Percentiles rank a stretch among this genome's conserved stretches.
phyloP scores from a whole-genome alignment of 2,113 vertebrate genomes.

The Callipepla squamata region DNA sequence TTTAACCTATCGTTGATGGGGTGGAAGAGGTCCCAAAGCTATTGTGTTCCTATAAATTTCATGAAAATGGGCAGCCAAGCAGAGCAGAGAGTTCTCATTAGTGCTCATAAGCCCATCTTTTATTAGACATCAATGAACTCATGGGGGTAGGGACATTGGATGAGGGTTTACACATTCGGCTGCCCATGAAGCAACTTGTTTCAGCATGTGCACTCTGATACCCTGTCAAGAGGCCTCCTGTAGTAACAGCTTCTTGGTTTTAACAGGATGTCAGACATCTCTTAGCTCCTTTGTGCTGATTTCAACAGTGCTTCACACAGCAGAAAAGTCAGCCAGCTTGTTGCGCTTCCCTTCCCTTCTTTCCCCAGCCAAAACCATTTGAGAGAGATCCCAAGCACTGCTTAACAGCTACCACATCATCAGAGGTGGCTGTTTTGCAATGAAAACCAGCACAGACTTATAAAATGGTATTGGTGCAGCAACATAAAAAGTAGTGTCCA shows the following conservation, averaged over 20 bases:
- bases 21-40: slow-evolving; percentile 44
- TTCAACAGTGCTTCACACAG: slow-evolving; percentile 31
- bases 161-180: slow-evolving; percentile 22
- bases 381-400: background rate
- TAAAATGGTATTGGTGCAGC: background rate
- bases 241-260: slow-evolving; percentile 56
- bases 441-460: background rate
- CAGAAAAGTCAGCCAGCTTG: slow-evolving; percentile 40
- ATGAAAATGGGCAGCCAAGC: slow-evolving; percentile 43
- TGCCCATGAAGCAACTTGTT: slow-evolving; percentile 68
- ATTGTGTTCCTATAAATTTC: slow-evolving; percentile 27
- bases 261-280: slow-evolving; percentile 59
- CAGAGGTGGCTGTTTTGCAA: slow-evolving; percentile 4
- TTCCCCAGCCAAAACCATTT: background rate
- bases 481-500: background rate
- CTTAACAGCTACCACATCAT: background rate
- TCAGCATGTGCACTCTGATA: slow-evolving; percentile 55
- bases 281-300: slow-evolving; percentile 56
- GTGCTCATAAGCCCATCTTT: slow-evolving; percentile 47
- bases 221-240: slow-evolving; percentile 60
- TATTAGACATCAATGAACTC: slow-evolving; percentile 56
- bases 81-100: slow-evolving; percentile 58
- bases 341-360: slow-evolving; percentile 39
- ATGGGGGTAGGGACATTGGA: slow-evolving; percentile 26
- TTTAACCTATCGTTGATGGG: slow-evolving; percentile 17